phyloP scores from a whole-genome alignment of 2,797 vertebrate species.

The Urocyon cinereoargenteus region DNA sequence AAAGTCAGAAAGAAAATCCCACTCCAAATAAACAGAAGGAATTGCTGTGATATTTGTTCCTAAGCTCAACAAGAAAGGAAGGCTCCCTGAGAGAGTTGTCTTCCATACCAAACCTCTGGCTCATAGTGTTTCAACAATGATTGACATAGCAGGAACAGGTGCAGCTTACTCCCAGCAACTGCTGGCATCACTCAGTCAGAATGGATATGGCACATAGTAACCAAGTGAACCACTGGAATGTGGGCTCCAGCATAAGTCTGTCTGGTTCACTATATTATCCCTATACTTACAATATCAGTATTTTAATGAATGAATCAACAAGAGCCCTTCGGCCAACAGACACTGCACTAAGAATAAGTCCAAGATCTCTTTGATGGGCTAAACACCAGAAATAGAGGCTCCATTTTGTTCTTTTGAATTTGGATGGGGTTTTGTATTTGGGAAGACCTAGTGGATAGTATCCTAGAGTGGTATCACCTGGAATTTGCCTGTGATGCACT shows the following conservation, averaged over 20 bases:
- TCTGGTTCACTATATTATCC: neutral
- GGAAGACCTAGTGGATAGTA: neutral
- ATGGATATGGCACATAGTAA: neutral
- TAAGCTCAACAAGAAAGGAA: conserved; percentile 61
- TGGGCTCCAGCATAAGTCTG: neutral
- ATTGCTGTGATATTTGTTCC: conserved; percentile 42
- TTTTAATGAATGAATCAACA: conserved; percentile 23
- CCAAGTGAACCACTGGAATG: neutral
- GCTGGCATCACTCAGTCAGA: conserved; percentile 20
- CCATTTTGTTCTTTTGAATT: conserved; percentile 11
- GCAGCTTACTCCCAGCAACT: conserved; percentile 13
- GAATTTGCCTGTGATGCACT: neutral
- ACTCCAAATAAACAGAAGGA: conserved; percentile 1
- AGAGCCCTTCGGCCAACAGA: conserved; percentile 15
- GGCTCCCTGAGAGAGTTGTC: neutral
- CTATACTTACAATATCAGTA: neutral
- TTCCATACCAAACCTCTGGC: conserved; percentile 62
- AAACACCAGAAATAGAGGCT: neutral
- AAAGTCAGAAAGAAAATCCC: conserved; percentile 31
- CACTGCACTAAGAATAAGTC: neutral
- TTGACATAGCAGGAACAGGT: conserved; percentile 66
- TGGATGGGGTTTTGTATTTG: neutral
- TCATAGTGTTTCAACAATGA: conserved; percentile 16
- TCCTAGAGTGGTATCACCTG: neutral
- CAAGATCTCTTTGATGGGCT: neutral